Percentiles rank a stretch among this genome's conserved stretches.
Evolutionary conservation across 2,113 vertebrate genomes (phyloP).

Genomic region (Barbus barbus): DNA sequence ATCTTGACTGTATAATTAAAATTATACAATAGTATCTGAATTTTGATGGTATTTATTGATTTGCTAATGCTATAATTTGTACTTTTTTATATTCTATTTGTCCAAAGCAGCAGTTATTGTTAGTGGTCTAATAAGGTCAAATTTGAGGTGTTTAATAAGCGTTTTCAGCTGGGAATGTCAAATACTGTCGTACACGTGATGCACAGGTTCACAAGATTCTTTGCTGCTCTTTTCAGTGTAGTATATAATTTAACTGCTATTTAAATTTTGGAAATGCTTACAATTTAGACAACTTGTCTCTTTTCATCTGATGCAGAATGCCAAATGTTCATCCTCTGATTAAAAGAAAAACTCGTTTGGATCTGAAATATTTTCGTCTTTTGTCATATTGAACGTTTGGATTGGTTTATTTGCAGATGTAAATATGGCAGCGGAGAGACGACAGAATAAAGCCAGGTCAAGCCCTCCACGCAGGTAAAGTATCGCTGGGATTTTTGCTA

Average conservation of each 20-base stretch:
- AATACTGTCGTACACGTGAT: background rate
- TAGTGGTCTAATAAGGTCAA: background rate
- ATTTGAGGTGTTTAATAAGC: background rate
- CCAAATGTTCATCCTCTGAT: background rate
- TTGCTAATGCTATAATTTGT: background rate
- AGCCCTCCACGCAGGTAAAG: conserved; percentile 99
- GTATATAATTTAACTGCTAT: too few relatives aligned
- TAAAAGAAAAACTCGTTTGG: background rate
- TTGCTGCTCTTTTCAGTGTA: background rate
- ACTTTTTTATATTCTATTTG: too few relatives aligned
- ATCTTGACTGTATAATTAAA: background rate
- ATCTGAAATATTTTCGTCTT: conserved; percentile 48
- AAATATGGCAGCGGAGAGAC: conserved; percentile 99
- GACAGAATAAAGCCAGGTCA: conserved; percentile 94
- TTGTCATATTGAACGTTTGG: conserved; percentile 94
- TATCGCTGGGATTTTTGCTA: conserved; percentile 82
- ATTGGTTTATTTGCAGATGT: conserved; percentile 99
- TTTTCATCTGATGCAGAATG: background rate
- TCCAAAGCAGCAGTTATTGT: background rate
- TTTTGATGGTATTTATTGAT: background rate
- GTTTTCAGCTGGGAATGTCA: background rate
- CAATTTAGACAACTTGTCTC: background rate
- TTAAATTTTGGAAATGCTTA: background rate
- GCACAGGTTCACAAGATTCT: background rate
- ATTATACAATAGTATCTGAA: background rate